Percentiles rank a stretch among this genome's conserved stretches.
phyloP scores from a whole-genome alignment of 2,113 vertebrate genomes.

The Oncorhynchus tshawytscha region DNA sequence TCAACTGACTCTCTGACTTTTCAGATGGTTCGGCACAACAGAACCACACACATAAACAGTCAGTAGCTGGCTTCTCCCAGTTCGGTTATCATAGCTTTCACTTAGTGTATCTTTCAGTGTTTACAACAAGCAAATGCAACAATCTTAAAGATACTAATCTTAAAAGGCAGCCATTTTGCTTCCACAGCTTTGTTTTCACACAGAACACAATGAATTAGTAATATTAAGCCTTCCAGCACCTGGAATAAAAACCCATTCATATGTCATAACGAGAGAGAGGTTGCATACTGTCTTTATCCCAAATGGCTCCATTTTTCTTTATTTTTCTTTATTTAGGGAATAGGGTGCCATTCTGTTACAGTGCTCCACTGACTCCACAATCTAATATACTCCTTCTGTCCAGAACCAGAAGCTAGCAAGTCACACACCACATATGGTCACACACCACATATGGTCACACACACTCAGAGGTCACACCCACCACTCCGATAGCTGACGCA shows the following conservation, averaged over 20 bases:
- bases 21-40: conserved; percentile 37
- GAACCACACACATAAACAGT: conserved; percentile 34
- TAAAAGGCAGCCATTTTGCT: conserved; percentile 44
- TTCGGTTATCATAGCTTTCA: conserved; percentile 21
- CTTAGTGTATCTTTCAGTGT: not conserved
- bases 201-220: conserved; percentile 59
- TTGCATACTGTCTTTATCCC: too few relatives aligned
- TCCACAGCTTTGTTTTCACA: conserved; percentile 44
- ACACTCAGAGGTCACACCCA: not conserved
- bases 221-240: conserved; percentile 51
- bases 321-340: conserved; percentile 12
- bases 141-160: conserved; percentile 31
- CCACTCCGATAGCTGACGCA: not conserved
- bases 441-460: not conserved
- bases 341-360: conserved; percentile 44
- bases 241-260: conserved; percentile 62
- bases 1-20: conserved; percentile 51
- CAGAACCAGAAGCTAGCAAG: conserved; percentile 30
- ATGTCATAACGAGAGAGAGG: conserved; percentile 35
- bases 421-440: not conserved
- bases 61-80: conserved; percentile 30
- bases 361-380: conserved; percentile 30
- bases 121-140: not conserved
- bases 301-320: not conserved
- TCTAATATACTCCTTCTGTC: conserved; percentile 44